These are phyloP conservation scores for Arenicola marina DNA, from an alignment of 2,888 invertebrate genomes.

Conservation along the genomic window DNA sequence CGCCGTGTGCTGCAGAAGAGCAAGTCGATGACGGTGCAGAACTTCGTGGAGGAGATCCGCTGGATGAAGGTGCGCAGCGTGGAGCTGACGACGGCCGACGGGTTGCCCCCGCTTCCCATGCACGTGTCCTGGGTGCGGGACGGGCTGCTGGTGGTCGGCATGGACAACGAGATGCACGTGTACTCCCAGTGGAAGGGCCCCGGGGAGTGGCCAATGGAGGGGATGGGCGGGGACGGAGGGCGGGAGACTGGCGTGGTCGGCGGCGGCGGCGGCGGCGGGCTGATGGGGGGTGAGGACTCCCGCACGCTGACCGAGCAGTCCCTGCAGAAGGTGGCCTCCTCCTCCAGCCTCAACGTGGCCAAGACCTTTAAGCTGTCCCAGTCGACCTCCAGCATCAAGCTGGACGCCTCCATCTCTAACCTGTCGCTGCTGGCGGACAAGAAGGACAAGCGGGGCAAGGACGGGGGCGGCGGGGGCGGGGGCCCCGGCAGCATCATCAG, in stretches of 20 bases:
- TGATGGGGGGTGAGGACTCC: constrained; percentile 8
- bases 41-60: constrained; percentile 86
- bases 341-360: constrained; percentile 4
- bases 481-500: too few species aligned
- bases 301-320: constrained; percentile 25
- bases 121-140: constrained; percentile 99
- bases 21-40: constrained; percentile 85
- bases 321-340: constrained; percentile 19
- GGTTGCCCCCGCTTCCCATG: constrained; percentile 95
- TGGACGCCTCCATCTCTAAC: constrained; percentile 25
- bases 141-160: constrained; percentile 95
- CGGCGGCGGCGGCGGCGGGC: background rate
- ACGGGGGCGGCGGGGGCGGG: background rate
- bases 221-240: background rate
- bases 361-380: constrained; percentile 23
- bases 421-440: constrained; percentile 16
- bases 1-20: constrained; percentile 80
- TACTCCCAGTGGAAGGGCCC: constrained; percentile 86
- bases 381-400: constrained; percentile 26
- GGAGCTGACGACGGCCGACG: constrained; percentile 90
- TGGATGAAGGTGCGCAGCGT: constrained; percentile 96
- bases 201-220: constrained; percentile 2
- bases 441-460: constrained; percentile 6
- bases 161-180: constrained; percentile 99
- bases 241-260: constrained; percentile 3